These are phyloP conservation scores for Folsomia manolachei DNA, from an alignment of 2,888 invertebrate species.

Conservation along the genomic window DNA sequence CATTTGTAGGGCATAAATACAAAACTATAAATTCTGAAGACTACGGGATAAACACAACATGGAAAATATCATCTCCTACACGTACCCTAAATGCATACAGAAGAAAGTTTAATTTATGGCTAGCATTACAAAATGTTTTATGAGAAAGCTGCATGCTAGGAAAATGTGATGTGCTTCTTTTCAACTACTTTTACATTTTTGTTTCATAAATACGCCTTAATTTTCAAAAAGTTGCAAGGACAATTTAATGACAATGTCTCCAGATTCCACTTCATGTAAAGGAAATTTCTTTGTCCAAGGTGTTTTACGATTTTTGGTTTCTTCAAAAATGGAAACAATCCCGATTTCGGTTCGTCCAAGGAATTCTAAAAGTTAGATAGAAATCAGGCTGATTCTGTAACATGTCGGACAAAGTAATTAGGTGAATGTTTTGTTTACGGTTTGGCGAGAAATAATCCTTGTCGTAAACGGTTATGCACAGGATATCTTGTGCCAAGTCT, in stretches of 20 bases:
- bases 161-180: no score
- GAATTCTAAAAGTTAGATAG: conserved; percentile 60
- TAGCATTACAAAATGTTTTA: no score
- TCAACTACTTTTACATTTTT: no score
- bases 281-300: conserved; percentile 66
- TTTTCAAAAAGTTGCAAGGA: conserved; percentile 65
- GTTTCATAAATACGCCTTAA: no score
- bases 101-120: no score
- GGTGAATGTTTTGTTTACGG: conserved; percentile 57
- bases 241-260: conserved; percentile 67
- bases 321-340: conserved; percentile 63
- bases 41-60: no score
- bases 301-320: conserved; percentile 60
- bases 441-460: conserved; percentile 70
- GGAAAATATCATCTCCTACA: no score
- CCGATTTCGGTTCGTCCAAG: conserved; percentile 69
- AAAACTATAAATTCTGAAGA: no score
- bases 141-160: no score
- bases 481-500: conserved; percentile 65
- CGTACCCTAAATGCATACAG: no score
- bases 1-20: no score
- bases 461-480: conserved; percentile 69
- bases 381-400: background rate
- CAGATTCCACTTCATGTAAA: conserved; percentile 67
- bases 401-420: background rate